Base-by-base conservation (phyloP, 2,888 invertebrate genomes). In the Congeria kusceri region DNA sequence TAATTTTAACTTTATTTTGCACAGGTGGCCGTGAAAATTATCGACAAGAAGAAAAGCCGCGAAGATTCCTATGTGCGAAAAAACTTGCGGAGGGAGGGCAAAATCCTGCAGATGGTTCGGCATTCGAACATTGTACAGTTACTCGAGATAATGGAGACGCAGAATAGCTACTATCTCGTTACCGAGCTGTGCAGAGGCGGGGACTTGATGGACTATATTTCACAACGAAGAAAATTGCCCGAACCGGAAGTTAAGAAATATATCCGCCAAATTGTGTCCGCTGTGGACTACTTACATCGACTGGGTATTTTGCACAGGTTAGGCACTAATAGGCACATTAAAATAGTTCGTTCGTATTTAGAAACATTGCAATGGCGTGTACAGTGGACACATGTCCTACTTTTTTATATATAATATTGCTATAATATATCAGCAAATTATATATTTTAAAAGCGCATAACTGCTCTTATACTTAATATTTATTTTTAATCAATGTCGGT, bases 91-190 rank as follows among this genome's bases (percentile, higher is more conserved):
- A 84, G 93, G 20, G 93, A 93, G 74, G 93, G 92, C 1, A 90
- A 91, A 72, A 86, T 93, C 44, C 86, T 93, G 11, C 92, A 93
- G 72, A 82, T 90, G 88, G 87, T 93, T 18, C 86, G 91, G n/a
- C 93, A 93, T 67, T 86, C 86, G 0, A 88, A 93, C 74, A 87
- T 93, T 32, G 89, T 93, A 56, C 90, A 92, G 53, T 81, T 93
- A 20, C 83, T 90, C 46, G 93, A 93, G 72, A 88, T 92, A 9
- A 91, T 93, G 92, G 93, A 93, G 77, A 93, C 93, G 5, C 92
- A 92, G 82, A 91, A 93, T 80, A 89, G 91, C 66, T 93, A 93
- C 82, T 93, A 93, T 80, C 88, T 93, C 47, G 93, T 93, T 23
- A 91, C 90, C 2, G 93, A 93, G 78, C 82, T 92, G 44, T 93